Conservation (phyloP, 2,888 invertebrate species). For the Tenthredo distinguenda region DNA sequence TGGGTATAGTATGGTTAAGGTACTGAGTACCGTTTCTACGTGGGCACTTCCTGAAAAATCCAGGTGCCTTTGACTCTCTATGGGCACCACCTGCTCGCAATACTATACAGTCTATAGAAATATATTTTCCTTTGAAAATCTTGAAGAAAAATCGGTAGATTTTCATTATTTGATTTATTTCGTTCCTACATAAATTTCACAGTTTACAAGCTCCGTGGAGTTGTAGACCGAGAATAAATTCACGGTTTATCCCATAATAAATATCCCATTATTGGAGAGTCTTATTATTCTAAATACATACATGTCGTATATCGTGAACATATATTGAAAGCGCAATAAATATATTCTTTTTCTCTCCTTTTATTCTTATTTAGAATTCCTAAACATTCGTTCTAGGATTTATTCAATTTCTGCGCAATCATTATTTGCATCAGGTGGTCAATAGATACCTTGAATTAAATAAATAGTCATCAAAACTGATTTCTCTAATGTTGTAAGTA, state of each 20-base stretch:
- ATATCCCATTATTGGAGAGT: neutral
- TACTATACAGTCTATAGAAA: slow-evolving; percentile 40
- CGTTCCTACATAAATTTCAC: neutral
- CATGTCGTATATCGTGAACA: neutral
- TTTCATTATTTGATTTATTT: slow-evolving; percentile 9
- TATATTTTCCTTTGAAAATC: slow-evolving; percentile 33
- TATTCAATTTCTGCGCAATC: neutral
- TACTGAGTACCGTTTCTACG: slow-evolving; percentile 44
- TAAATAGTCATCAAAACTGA: slow-evolving; percentile 32
- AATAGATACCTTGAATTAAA: slow-evolving; percentile 10
- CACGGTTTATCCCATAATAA: neutral
- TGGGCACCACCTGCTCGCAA: slow-evolving; percentile 34
- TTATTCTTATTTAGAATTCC: neutral
- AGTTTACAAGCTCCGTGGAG: neutral
- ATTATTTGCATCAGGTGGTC: neutral
- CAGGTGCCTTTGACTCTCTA: slow-evolving; percentile 46
- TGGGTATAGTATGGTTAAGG: neutral
- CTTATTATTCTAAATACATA: neutral
- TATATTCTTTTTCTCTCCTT: neutral
- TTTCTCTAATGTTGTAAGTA: slow-evolving; percentile 47
- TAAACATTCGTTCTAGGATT: neutral
- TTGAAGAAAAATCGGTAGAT: neutral
- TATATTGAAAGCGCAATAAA: neutral
- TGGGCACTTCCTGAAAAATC: slow-evolving; percentile 46
- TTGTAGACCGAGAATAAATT: neutral